Percentiles rank a stretch among this genome's conserved stretches.
These are phyloP conservation scores for Salminus brasiliensis DNA, from an alignment of 2,113 vertebrate genomes.

Conservation along the genomic window DNA sequence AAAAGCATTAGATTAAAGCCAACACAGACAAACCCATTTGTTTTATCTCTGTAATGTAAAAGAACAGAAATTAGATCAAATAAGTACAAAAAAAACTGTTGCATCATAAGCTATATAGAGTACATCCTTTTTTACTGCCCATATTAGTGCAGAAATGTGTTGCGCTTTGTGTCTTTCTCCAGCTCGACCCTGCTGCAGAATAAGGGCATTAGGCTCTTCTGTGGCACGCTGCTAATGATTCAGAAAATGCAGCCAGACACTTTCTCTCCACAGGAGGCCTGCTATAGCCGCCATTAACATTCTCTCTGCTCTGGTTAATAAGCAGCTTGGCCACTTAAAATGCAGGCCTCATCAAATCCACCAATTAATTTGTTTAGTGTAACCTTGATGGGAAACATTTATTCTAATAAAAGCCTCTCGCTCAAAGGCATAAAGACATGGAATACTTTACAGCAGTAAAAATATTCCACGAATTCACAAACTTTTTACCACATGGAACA, in stretches of 20 bases:
- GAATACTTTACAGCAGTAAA: not conserved
- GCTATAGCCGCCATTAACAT: conserved; percentile 51
- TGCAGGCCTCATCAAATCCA: conserved; percentile 61
- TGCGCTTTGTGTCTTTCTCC: conserved; percentile 44
- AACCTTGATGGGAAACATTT: conserved; percentile 61
- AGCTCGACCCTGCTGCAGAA: conserved; percentile 57
- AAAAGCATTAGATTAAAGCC: no score
- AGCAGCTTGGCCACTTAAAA: conserved; percentile 59
- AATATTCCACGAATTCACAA: conserved; percentile 10
- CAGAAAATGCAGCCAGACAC: conserved; percentile 66
- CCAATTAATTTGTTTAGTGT: conserved; percentile 65
- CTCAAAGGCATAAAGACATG: conserved; percentile 3
- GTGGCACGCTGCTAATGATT: conserved; percentile 65
- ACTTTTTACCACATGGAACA: not conserved
- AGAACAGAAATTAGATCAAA: no score
- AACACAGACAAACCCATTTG: no score
- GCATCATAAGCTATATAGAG: not conserved
- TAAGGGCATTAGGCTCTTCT: conserved; percentile 57
- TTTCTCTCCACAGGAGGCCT: conserved; percentile 56
- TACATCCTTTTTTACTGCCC: not conserved
- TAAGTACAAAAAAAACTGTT: not conserved
- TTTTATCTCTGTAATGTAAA: no score
- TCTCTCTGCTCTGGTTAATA: conserved; percentile 62
- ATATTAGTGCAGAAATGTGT: conserved; percentile 32
- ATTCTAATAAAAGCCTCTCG: conserved; percentile 46